Base-by-base conservation (phyloP, 2,113 vertebrate species). In the Mormyrus iriodes region DNA sequence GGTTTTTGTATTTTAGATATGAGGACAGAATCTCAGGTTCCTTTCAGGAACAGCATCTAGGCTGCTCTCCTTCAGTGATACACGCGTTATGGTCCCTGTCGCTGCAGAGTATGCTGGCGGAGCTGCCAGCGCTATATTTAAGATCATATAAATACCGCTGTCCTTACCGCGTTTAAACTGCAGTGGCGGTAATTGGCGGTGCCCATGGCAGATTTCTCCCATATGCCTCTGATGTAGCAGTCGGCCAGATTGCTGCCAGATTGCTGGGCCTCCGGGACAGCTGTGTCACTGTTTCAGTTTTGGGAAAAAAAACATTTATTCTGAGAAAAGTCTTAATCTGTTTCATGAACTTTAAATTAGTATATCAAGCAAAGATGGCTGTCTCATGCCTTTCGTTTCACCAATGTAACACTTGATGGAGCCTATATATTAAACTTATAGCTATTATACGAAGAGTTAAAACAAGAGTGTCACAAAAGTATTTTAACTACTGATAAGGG, bases 91-190 rank as follows among this genome's bases (percentile, higher is more conserved):
- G 51, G 44, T 82, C 58, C 24, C 10, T 48, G 42, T 86, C 49
- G 5, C 51, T 86, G 85, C 88, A 73, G 76, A 91, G 91, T 48
- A 53, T 65, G 58, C 49, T 51, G 51, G 27, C 39, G 10, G 35
- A 58, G 73, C 79, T 35, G 82, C 19, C 58, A 35, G 0, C 87
- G 53, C 92, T 91, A 88, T 92, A 92, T 94, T 93, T 93, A 92
- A 92, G 90, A 90, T 86, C 87, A 27, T 48, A 87, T 88, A 61
- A 90, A 90, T 90, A 83, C 35, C 69, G 61, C 65, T 85, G 17
- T 90, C 91, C 88, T 12, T 53, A 55, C 52, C 65, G 52, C 76
- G 85, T 79, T 86, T 83, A 61, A 42, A 90, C 91, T 69, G 39
- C 83, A 46, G 85, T 79, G 76, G 86, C 27, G n/a, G 17, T 89